A percentile compares a stretch with the other conserved stretches of the same genome.
Evolutionary conservation across 1,140 invertebrate species (phyloP).

Genomic region (Calephelis virginiensis): DNA sequence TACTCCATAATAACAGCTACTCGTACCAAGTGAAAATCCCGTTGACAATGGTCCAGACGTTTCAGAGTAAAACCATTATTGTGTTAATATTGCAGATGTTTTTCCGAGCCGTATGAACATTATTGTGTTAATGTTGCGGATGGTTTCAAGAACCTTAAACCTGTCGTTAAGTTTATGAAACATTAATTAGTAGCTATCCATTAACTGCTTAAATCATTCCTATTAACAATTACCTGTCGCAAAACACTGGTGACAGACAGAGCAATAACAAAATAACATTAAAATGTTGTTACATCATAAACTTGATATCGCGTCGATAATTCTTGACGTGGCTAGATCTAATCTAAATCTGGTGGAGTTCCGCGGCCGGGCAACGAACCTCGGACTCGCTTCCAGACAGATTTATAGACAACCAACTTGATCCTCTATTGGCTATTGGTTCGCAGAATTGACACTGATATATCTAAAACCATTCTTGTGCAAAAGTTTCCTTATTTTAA

Average conservation of each 20-base stretch:
- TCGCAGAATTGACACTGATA: conserved; percentile 36
- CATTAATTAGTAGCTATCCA: background rate
- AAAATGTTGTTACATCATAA: conserved; percentile 16
- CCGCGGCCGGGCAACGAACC: conserved; percentile 35
- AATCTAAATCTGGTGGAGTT: background rate
- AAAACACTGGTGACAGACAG: background rate
- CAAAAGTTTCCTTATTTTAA: too few relatives aligned
- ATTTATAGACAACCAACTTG: conserved; percentile 43
- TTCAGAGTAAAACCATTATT: too few relatives aligned
- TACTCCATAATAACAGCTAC: too few relatives aligned
- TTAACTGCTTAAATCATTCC: background rate
- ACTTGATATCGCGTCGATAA: conserved; percentile 10
- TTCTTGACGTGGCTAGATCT: background rate
- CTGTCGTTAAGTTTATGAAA: background rate
- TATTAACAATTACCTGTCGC: background rate
- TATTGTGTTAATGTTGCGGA: background rate
- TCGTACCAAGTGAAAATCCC: too few relatives aligned
- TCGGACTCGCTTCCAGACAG: conserved; percentile 44
- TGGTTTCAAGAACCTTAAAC: background rate
- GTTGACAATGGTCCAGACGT: too few relatives aligned
- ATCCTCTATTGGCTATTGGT: conserved; percentile 27
- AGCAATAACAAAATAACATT: conserved; percentile 9
- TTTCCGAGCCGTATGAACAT: too few relatives aligned
- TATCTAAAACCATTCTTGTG: too few relatives aligned
- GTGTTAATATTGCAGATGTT: too few relatives aligned